phyloP scores from a whole-genome alignment of 1,140 invertebrate species.

The Carcinoscorpius rotundicauda region DNA sequence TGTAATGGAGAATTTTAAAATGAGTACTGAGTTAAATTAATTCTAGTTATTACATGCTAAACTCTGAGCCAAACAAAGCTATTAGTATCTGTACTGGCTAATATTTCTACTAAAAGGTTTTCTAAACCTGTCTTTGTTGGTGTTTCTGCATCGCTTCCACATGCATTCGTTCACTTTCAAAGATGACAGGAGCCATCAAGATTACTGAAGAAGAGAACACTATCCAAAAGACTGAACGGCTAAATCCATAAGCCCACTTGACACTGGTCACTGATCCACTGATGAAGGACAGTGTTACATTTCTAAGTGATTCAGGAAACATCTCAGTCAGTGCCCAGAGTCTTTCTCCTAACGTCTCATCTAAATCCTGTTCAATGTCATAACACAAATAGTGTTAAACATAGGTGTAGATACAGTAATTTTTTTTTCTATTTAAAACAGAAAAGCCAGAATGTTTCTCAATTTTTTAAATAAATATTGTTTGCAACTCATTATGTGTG shows the following conservation, averaged over 20 bases:
- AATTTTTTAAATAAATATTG: no score
- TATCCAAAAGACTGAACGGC: constrained; percentile 64
- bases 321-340: constrained; percentile 83
- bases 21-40: no score
- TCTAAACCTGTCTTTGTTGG: constrained; percentile 76
- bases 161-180: constrained; percentile 82
- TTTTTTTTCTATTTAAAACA: no score
- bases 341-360: constrained; percentile 73
- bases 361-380: constrained; percentile 42
- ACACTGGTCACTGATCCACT: constrained; percentile 25
- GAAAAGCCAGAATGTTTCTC: no score
- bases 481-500: no score
- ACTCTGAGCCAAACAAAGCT: no score
- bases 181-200: constrained; percentile 77
- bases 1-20: no score
- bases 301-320: constrained; percentile 73
- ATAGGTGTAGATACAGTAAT: no score
- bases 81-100: no score
- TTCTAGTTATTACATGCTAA: no score
- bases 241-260: constrained; percentile 52
- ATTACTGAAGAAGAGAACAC: constrained; percentile 79
- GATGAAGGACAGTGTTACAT: constrained; percentile 43
- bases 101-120: no score
- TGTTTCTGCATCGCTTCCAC: constrained; percentile 82
- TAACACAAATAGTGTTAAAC: no score